Percentiles rank a stretch among this genome's conserved stretches.
phyloP scores from a whole-genome alignment of 2,797 vertebrate genomes.

The Mionectes olivaceus region DNA sequence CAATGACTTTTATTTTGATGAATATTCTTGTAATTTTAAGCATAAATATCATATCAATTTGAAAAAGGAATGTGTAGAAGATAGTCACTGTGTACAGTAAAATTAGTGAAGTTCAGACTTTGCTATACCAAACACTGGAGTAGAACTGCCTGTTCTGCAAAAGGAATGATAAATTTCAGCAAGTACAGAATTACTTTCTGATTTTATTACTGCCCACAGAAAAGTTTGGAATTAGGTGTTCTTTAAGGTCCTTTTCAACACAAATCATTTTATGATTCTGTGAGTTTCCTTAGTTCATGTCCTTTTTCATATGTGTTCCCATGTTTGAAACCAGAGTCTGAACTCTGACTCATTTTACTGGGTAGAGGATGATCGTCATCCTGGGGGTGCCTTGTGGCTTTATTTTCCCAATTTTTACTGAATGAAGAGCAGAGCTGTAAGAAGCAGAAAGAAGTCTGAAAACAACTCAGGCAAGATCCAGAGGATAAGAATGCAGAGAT shows the following conservation, averaged over 20 bases:
- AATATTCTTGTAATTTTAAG: neutral
- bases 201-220: neutral
- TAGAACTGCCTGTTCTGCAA: neutral
- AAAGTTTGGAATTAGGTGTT: neutral
- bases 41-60: neutral
- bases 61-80: neutral
- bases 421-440: neutral
- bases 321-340: neutral
- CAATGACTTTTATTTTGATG: neutral
- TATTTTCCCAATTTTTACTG: neutral
- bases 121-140: neutral
- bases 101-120: neutral
- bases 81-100: neutral
- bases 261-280: neutral
- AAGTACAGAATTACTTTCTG: neutral
- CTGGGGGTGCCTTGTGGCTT: neutral
- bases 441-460: neutral
- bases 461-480: neutral
- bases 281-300: neutral
- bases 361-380: neutral
- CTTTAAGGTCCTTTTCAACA: neutral
- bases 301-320: neutral
- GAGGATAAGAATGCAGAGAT: neutral
- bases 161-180: neutral
- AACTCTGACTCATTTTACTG: neutral